Evolutionary conservation across 23 tunicate genomes (phyloP).

Genomic region (Oikopleura dioica): DNA sequence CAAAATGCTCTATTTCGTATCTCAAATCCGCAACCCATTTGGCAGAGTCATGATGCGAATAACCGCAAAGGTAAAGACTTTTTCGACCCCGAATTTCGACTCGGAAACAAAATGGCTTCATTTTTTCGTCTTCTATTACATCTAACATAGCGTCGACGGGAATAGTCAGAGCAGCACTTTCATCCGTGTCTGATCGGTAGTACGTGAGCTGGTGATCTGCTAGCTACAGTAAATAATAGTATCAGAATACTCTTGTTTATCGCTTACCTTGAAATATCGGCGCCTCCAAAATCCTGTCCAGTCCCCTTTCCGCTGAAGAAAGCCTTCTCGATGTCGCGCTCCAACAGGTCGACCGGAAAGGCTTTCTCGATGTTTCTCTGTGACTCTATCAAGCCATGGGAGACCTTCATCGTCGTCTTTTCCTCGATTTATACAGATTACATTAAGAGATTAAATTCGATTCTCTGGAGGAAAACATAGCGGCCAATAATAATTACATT

Average conservation of each 20-base stretch:
- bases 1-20: neutral
- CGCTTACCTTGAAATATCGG: neutral
- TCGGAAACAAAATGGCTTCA: neutral
- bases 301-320: neutral
- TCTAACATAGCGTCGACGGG: neutral
- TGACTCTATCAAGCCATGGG: neutral
- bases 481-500: too few species aligned
- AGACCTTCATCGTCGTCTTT: neutral
- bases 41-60: neutral
- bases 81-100: neutral
- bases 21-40: neutral
- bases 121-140: neutral
- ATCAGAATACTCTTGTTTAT: too few species aligned
- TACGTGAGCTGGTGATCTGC: neutral
- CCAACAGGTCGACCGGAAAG: neutral
- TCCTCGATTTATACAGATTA: neutral
- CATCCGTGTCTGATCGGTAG: neutral
- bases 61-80: neutral
- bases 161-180: neutral
- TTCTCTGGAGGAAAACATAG: too few species aligned
- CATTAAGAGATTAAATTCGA: too few species aligned
- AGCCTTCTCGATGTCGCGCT: neutral
- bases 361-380: neutral
- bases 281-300: neutral
- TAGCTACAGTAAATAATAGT: too few species aligned